phyloP scores from a whole-genome alignment of 2,797 vertebrate species.

The Mareca penelope region DNA sequence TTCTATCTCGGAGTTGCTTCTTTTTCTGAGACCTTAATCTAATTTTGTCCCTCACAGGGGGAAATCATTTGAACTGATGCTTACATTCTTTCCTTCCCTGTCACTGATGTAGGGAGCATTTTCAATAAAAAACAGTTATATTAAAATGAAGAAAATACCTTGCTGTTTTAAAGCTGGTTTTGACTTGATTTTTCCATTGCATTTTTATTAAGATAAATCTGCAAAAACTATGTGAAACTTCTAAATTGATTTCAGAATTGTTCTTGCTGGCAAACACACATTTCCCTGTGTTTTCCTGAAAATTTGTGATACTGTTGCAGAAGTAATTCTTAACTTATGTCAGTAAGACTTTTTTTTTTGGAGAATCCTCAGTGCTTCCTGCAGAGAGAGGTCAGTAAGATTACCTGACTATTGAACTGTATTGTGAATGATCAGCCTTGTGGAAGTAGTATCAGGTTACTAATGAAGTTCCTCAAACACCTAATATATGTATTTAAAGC shows the following conservation, averaged over 20 bases:
- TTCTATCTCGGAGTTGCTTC: background rate
- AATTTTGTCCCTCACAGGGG: background rate
- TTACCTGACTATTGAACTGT: background rate
- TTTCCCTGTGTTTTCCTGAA: background rate
- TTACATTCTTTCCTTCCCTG: background rate
- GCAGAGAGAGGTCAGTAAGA: background rate
- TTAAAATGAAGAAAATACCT: background rate
- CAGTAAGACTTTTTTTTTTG: background rate
- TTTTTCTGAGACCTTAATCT: background rate
- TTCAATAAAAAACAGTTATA: background rate
- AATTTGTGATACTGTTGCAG: background rate
- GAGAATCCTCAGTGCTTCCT: background rate
- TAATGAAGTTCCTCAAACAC: background rate
- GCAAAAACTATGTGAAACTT: background rate
- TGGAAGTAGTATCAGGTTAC: too few species aligned
- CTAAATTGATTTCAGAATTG: background rate
- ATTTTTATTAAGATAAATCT: background rate
- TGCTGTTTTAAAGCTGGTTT: background rate
- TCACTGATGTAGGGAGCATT: background rate
- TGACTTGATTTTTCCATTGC: background rate
- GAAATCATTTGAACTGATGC: background rate
- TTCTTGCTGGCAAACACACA: background rate
- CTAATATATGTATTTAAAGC: background rate
- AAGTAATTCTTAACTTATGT: background rate
- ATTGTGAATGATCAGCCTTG: rapidly evolving